Base-by-base conservation (phyloP, 2,113 vertebrate genomes). In the Xiphias gladius region DNA sequence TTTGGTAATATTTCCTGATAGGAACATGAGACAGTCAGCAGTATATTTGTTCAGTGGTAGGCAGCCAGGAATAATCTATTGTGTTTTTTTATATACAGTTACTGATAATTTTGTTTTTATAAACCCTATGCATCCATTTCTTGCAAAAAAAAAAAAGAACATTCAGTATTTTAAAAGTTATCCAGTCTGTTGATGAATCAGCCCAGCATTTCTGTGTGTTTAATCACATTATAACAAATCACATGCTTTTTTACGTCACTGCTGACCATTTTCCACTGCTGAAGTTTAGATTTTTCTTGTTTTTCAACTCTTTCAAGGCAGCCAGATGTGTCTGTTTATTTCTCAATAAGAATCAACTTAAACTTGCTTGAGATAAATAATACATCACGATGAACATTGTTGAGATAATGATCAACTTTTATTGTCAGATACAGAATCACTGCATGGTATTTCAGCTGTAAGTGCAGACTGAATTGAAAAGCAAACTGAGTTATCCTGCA, bases 101-200 rank as follows among this genome's bases (percentile, higher is more conserved):
- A 64, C 70, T 87, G 80, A 72, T 46, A 0, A 61, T 58, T 82
- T 74, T 69, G 54, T 86, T 87, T 70, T n/a, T 73, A 66, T 79
- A 73, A 80, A 55, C 77, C 77, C 61, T 85, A 85, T 85, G 73
- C 72, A 84, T 55, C 63, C 37, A 3, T 77, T 83, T 87, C n/a
- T 74, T 77, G 37, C 69, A 74, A 78, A 76, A 62, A 52, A 30
- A 35, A 35, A 35, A 35, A 66, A 77, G 0, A 70, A 63, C 70
- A 12, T 75, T 76, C 79, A 90, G 88, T 93, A 87, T 93, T 92
- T 86, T 57, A 71, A 63, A 46, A 70, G 16, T 13, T 67, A 73
- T 22, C 69, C 19, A 50, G 50, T 80, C 28, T 39, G 58, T 75
- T 41, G 63, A 43, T 2, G 37, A 84, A 69, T 57, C 43, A 46